Conservation (phyloP, 2,797 vertebrate genomes). For the Sebastes kiyomatsui region DNA sequence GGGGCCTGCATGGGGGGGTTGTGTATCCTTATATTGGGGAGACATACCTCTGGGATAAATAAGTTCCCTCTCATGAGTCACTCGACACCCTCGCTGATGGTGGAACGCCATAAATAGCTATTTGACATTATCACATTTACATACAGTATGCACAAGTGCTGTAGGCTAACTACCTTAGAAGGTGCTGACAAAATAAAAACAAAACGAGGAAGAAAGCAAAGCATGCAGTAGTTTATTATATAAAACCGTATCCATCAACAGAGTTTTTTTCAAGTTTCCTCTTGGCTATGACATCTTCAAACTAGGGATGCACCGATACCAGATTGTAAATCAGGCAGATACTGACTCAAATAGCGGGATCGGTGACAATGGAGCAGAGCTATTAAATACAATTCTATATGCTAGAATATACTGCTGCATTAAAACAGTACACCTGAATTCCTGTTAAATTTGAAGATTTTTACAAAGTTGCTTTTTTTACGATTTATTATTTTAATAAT, state of each 20-base stretch:
- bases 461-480: too few species aligned
- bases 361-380: too few species aligned
- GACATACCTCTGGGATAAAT: constrained; percentile 33
- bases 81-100: constrained; percentile 14
- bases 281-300: too few species aligned
- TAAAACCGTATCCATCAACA: background rate
- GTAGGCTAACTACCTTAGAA: constrained; percentile 62
- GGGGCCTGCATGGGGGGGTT: constrained; percentile 35
- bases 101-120: constrained; percentile 81
- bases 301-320: too few species aligned
- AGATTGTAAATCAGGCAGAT: too few species aligned
- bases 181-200: constrained; percentile 12
- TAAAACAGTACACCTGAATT: too few species aligned
- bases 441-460: too few species aligned
- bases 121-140: constrained; percentile 81
- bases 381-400: too few species aligned
- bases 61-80: background rate
- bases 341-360: too few species aligned
- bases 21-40: constrained; percentile 17
- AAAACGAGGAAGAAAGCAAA: background rate
- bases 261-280: too few species aligned
- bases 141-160: constrained; percentile 82
- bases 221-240: background rate
- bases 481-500: too few species aligned
- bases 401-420: too few species aligned